A percentile compares a stretch with the other conserved stretches of the same genome.
phyloP scores from a whole-genome alignment of 1,140 invertebrate genomes.

The Drosophila lowei region DNA sequence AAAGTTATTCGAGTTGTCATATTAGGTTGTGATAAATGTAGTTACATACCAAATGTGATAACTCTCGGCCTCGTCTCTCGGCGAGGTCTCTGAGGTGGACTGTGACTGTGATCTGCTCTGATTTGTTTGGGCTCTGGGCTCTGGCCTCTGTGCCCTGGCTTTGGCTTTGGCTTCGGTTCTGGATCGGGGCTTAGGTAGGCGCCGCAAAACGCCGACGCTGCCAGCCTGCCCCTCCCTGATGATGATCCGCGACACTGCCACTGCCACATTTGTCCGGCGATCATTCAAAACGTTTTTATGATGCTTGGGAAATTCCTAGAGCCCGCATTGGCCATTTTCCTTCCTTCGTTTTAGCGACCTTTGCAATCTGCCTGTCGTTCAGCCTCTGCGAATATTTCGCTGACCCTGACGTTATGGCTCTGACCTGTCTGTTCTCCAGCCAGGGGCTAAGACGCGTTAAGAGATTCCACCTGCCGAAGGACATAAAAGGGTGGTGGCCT shows the following conservation, averaged over 20 bases:
- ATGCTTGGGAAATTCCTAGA: conserved; percentile 63
- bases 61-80: conserved; percentile 40
- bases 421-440: neutral
- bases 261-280: conserved; percentile 8
- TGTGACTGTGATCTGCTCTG: no score
- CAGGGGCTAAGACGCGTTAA: neutral
- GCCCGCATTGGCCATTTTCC: conserved; percentile 13
- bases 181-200: conserved; percentile 37
- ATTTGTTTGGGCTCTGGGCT: conserved; percentile 4
- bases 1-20: conserved; percentile 81
- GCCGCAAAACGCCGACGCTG: neutral
- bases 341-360: neutral
- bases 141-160: neutral
- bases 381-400: neutral
- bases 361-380: neutral
- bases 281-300: conserved; percentile 71
- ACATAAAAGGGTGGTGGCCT: neutral
- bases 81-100: no score
- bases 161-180: no score
- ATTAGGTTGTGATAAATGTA: conserved; percentile 82
- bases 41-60: conserved; percentile 79
- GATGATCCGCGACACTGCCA: conserved; percentile 40
- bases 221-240: conserved; percentile 31
- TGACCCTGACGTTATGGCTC: conserved; percentile 57
- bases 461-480: conserved; percentile 35